Evolutionary conservation across 1,140 invertebrate species (phyloP).

Genomic region (Eurosta solidaginis): DNA sequence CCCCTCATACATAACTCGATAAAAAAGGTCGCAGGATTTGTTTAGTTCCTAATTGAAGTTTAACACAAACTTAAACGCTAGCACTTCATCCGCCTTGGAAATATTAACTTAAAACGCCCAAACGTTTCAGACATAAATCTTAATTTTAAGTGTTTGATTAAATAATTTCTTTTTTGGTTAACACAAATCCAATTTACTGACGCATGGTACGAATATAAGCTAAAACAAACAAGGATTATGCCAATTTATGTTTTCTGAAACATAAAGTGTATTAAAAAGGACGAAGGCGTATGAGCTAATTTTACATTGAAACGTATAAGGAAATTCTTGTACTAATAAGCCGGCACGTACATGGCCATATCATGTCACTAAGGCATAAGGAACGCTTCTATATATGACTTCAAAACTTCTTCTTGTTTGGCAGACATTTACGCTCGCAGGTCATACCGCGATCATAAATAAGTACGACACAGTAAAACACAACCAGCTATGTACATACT

Average conservation of each 20-base stretch:
- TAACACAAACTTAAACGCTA: too few relatives aligned
- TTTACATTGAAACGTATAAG: not conserved
- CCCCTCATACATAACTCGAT: too few relatives aligned
- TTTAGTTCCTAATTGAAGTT: too few relatives aligned
- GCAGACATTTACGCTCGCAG: constrained; percentile 46
- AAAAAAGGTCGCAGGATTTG: too few relatives aligned
- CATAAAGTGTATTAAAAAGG: constrained; percentile 20
- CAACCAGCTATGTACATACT: too few relatives aligned
- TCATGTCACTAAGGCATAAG: not conserved
- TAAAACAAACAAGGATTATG: too few relatives aligned
- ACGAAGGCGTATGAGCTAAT: constrained; percentile 3
- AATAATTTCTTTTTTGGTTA: constrained; percentile 28
- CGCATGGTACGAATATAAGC: not conserved
- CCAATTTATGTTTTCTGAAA: not conserved
- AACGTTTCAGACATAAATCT: constrained; percentile 9
- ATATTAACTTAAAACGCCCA: not conserved
- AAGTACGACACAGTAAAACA: constrained; percentile 44
- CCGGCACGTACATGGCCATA: constrained; percentile 7
- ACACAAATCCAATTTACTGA: constrained; percentile 19
- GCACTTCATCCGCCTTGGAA: not conserved
- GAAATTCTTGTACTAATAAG: constrained; percentile 19
- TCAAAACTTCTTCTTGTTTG: not conserved
- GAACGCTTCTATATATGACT: not conserved
- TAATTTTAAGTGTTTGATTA: constrained; percentile 27
- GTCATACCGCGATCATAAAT: constrained; percentile 59